A percentile compares a stretch with the other conserved stretches of the same genome.
phyloP scores from a whole-genome alignment of 2,888 invertebrate genomes.

The Pachycephus smyrnensis region DNA sequence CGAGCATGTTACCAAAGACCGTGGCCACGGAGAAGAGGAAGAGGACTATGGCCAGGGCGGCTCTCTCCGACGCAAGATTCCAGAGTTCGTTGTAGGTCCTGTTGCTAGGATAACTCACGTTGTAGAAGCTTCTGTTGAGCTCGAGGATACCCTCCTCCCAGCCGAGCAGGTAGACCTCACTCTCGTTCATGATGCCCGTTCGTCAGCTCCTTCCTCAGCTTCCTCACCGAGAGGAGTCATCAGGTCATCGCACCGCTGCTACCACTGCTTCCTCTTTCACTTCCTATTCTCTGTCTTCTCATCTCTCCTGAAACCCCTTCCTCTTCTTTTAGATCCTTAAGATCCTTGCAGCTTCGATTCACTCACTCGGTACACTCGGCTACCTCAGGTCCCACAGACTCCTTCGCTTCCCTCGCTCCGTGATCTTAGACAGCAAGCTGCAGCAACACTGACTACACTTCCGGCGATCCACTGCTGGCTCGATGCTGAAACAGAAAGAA shows the following conservation, averaged over 20 bases:
- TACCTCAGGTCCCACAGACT: too few relatives aligned
- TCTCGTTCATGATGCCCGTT: slow-evolving; percentile 53
- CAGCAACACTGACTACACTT: too few relatives aligned
- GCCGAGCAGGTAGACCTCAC: slow-evolving; percentile 56
- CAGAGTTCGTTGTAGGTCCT: slow-evolving; percentile 52
- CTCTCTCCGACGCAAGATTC: slow-evolving; percentile 76
- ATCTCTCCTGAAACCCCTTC: background rate
- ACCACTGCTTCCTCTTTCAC: slow-evolving; percentile 4
- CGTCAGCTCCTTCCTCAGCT: slow-evolving; percentile 7
- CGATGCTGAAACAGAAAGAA: too few relatives aligned
- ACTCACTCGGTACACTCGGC: too few relatives aligned
- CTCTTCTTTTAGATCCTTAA: background rate
- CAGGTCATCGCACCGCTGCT: slow-evolving; percentile 36
- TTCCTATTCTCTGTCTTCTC: background rate
- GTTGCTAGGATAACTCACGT: slow-evolving; percentile 44
- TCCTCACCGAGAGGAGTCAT: slow-evolving; percentile 25
- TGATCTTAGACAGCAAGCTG: too few relatives aligned
- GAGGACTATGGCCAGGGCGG: slow-evolving; percentile 83
- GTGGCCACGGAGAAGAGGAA: slow-evolving; percentile 91
- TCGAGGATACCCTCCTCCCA: slow-evolving; percentile 48
- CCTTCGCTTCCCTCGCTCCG: too few relatives aligned
- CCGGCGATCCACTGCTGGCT: too few relatives aligned
- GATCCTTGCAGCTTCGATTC: too few relatives aligned
- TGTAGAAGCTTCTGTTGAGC: slow-evolving; percentile 21
- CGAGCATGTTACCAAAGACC: slow-evolving; percentile 94